phyloP scores from a whole-genome alignment of 2,113 vertebrate genomes.

The Anthoscopus minutus region DNA sequence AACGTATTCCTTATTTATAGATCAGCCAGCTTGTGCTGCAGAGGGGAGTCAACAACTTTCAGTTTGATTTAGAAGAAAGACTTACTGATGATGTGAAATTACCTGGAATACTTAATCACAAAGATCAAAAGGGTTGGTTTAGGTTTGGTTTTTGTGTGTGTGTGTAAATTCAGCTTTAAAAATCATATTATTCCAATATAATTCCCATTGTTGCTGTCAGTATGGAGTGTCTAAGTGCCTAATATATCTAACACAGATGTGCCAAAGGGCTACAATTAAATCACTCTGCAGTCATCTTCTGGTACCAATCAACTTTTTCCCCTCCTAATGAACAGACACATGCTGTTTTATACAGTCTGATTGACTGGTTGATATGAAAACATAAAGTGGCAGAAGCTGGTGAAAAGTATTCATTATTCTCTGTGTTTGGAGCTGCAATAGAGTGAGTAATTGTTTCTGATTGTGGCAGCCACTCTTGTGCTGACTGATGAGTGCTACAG shows the following conservation, averaged over 20 bases:
- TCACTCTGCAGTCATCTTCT: slow-evolving; percentile 44
- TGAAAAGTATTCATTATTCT: slow-evolving; percentile 27
- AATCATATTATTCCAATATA: slow-evolving; percentile 22
- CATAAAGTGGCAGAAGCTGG: slow-evolving; percentile 19
- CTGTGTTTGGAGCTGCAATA: slow-evolving; percentile 4
- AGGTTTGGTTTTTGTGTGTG: background rate
- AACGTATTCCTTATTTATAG: background rate
- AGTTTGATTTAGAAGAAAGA: background rate
- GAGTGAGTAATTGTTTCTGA: slow-evolving; percentile 40
- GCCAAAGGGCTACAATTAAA: slow-evolving; percentile 59
- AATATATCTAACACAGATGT: slow-evolving; percentile 23
- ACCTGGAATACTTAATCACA: slow-evolving; percentile 4
- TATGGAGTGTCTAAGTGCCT: background rate
- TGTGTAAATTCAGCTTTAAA: background rate
- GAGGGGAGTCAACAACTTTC: background rate
- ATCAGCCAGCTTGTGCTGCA: background rate
- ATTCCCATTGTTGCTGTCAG: slow-evolving; percentile 42
- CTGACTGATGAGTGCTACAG: background rate
- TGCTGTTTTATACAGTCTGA: slow-evolving; percentile 42
- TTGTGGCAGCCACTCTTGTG: background rate
- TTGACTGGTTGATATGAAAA: slow-evolving; percentile 56
- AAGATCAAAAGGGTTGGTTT: background rate
- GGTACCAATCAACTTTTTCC: slow-evolving; percentile 54
- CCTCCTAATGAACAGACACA: slow-evolving; percentile 53
- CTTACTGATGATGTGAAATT: slow-evolving; percentile 18